Evolutionary conservation across 1,140 invertebrate species (phyloP), one percentile per base, ranked within the genome.

Genomic region (Drosophila kohkoa): DNA sequence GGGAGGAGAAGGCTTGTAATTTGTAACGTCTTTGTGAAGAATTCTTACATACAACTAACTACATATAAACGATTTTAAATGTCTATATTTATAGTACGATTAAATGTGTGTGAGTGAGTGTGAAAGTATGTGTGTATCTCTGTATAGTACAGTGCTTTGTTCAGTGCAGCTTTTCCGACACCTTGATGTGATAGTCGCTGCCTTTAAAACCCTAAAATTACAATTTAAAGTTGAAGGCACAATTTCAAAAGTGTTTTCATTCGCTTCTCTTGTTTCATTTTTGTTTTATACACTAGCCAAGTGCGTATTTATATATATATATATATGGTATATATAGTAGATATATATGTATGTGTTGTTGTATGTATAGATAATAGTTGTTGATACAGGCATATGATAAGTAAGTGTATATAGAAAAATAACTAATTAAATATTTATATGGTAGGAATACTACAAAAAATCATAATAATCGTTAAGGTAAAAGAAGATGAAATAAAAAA

Each of bases 181-280:
- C 20, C 62, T 30, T 64, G 30, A 38, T 41, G 55, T 51, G 55
- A 73, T 55, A 46, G 65, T 74, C 49, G 64, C 25, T 74, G 70
- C 15, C 15, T 64, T 43, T 59, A 60, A 59, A 65, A 72, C 52
- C 62, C 60, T 65, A 59, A 65, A 38, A 77, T 67, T 74, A 81
- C 66, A 72, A 81, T 86, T 83, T 75, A 70, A 58, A 80, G 71
- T 90, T 85, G 73, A 90, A 90, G 86, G 86, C 86, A 90, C 86
- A 86, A 86, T 90, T 90, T 89, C 51, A 90, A 90, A 82, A 86
- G 72, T 80, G 68, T 90, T 76, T 79, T 75, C 46, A 55, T 71
- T 58, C 5, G 30, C 43, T 62, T 30, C n/a, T 75, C 28, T 69
- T 49, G 20, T 45, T 54, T 30, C 6, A 4, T 52, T 30, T 8